Percentiles rank a stretch among this genome's conserved stretches.
phyloP scores from a whole-genome alignment of 2,113 vertebrate genomes.

The Athene noctua region DNA sequence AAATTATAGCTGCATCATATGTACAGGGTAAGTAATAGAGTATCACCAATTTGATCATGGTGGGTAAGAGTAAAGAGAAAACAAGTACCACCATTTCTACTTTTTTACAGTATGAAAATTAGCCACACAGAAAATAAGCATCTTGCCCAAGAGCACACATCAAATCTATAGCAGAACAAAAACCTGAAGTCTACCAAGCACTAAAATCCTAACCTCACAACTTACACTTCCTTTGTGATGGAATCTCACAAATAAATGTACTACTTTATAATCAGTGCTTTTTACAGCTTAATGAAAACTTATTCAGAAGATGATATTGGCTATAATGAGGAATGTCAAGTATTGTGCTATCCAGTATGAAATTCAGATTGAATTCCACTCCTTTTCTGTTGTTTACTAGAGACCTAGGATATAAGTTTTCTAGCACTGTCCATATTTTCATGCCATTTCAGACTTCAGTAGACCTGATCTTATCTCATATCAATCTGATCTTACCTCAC shows the following conservation, averaged over 20 bases:
- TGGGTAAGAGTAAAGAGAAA: not conserved
- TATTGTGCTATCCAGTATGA: not conserved
- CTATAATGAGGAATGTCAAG: not conserved
- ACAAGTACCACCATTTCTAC: not conserved
- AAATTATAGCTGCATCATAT: not conserved
- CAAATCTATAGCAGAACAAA: not conserved
- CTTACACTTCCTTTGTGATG: not conserved
- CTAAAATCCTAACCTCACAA: not conserved
- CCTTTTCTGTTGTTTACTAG: not conserved
- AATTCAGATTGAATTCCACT: not conserved
- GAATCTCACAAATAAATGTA: not conserved
- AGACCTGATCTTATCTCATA: not conserved
- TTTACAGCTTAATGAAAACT: not conserved
- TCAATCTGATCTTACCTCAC: not conserved
- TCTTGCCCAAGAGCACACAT: not conserved
- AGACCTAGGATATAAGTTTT: not conserved
- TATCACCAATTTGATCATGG: not conserved
- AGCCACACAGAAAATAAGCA: not conserved
- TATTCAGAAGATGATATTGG: not conserved
- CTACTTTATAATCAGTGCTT: not conserved
- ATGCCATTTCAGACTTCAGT: not conserved
- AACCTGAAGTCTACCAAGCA: not conserved
- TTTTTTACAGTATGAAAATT: not conserved
- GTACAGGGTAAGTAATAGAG: not conserved
- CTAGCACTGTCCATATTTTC: not conserved